Percentiles rank a stretch among this genome's conserved stretches.
These are phyloP conservation scores for Tinea semifulvella DNA, from an alignment of 2,888 invertebrate species.

Conservation along the genomic window DNA sequence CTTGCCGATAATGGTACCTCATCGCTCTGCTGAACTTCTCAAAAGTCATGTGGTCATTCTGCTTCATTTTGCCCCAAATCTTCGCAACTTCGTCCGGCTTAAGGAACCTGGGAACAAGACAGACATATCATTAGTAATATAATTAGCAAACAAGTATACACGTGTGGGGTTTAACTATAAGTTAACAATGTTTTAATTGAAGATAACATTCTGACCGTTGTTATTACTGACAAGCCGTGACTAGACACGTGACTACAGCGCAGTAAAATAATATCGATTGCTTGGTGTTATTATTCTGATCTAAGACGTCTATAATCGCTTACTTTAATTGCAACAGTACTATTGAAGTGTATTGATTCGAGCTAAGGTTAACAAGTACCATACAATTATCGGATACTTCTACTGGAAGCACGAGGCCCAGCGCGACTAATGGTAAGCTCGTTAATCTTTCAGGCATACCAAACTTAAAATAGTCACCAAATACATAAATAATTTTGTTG, in stretches of 20 bases:
- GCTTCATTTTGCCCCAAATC: conserved; percentile 86
- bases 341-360: conserved; percentile 2
- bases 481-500: no score
- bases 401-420: no score
- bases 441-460: no score
- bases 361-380: conserved; percentile 4
- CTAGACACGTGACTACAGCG: conserved; percentile 2
- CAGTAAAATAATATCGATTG: conserved; percentile 3
- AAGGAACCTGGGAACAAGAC: conserved; percentile 71
- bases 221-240: neutral
- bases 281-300: conserved; percentile 1
- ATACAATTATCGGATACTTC: no score
- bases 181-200: conserved; percentile 5
- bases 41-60: conserved; percentile 90
- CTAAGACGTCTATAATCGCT: conserved; percentile 9
- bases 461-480: no score
- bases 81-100: conserved; percentile 87
- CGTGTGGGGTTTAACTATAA: neutral
- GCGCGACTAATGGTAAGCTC: no score
- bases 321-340: conserved; percentile 9
- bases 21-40: conserved; percentile 92
- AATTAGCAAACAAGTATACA: neutral
- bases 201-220: conserved; percentile 9
- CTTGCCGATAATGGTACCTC: conserved; percentile 84
- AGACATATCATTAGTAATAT: conserved; percentile 16